Conservation (phyloP, 2,888 invertebrate genomes). For the Himalopsyche kuldschensis region DNA sequence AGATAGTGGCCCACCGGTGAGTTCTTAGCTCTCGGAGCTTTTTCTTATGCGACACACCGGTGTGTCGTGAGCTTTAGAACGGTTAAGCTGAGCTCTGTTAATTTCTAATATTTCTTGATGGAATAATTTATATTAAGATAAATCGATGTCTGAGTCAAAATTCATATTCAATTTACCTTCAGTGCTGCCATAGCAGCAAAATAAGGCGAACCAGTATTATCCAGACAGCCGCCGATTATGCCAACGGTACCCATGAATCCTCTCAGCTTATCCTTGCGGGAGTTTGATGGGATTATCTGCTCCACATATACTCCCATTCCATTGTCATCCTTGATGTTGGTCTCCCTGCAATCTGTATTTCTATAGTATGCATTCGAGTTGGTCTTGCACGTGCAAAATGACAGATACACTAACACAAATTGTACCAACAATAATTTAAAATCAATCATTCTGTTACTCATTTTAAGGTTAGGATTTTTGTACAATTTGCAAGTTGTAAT, state of each 20-base stretch:
- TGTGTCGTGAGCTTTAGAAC: too few relatives aligned
- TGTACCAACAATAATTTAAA: not conserved
- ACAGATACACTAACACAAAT: not conserved
- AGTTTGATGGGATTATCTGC: not conserved
- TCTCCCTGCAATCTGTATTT: not conserved
- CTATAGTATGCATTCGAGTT: not conserved
- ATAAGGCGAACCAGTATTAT: slow-evolving; percentile 97
- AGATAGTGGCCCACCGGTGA: too few relatives aligned
- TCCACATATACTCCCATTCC: not conserved
- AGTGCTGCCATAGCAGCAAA: slow-evolving; percentile 90
- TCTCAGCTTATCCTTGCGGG: slow-evolving; percentile 55
- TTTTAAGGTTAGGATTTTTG: not conserved
- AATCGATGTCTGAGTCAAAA: not conserved
- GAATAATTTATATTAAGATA: too few relatives aligned
- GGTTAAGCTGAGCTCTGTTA: too few relatives aligned
- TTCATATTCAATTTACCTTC: slow-evolving; percentile 57
- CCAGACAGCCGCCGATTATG: slow-evolving; percentile 89
- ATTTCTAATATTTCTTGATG: too few relatives aligned
- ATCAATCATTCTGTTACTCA: not conserved
- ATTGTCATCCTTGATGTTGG: not conserved
- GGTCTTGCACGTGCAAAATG: not conserved
- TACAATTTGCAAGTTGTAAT: not conserved
- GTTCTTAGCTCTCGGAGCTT: too few relatives aligned
- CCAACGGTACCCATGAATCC: slow-evolving; percentile 91
- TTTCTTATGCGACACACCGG: too few relatives aligned